Conservation (phyloP, 2,113 vertebrate genomes). For the Tragelaphus scriptus region DNA sequence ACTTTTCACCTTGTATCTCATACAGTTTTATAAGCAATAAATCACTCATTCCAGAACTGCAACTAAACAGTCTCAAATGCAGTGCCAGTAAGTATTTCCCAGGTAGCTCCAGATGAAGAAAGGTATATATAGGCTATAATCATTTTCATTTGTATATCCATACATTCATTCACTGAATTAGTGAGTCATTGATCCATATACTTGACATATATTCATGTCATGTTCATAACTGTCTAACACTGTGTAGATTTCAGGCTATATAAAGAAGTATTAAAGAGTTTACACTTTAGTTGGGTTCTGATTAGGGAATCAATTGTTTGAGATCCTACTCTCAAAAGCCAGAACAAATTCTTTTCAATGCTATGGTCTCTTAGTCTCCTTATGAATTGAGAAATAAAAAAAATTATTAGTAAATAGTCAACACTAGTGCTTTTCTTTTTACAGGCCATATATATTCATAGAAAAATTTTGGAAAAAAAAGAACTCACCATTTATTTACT, state of each 20-base stretch:
- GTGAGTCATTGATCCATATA: neutral
- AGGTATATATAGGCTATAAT: neutral
- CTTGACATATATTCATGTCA: neutral
- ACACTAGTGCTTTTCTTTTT: neutral
- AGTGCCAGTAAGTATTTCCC: neutral
- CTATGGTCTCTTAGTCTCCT: neutral
- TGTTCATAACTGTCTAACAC: neutral
- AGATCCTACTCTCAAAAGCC: neutral
- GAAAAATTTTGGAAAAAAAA: neutral
- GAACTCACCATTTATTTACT: neutral
- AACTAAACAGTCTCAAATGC: neutral
- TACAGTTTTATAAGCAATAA: slow-evolving; percentile 51
- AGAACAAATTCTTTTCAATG: slow-evolving; percentile 8
- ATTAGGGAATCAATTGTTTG: slow-evolving; percentile 7
- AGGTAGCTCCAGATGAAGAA: neutral
- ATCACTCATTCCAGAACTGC: slow-evolving; percentile 23
- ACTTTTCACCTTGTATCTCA: slow-evolving; percentile 61
- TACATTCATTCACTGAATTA: neutral
- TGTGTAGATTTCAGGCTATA: neutral
- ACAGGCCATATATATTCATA: neutral
- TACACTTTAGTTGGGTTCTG: neutral
- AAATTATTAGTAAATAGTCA: neutral
- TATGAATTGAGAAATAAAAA: neutral
- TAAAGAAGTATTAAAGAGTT: neutral
- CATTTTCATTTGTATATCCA: slow-evolving; percentile 1